These are phyloP conservation scores for Lacanobia wlatinum DNA, from an alignment of 2,888 invertebrate species.

Conservation along the genomic window DNA sequence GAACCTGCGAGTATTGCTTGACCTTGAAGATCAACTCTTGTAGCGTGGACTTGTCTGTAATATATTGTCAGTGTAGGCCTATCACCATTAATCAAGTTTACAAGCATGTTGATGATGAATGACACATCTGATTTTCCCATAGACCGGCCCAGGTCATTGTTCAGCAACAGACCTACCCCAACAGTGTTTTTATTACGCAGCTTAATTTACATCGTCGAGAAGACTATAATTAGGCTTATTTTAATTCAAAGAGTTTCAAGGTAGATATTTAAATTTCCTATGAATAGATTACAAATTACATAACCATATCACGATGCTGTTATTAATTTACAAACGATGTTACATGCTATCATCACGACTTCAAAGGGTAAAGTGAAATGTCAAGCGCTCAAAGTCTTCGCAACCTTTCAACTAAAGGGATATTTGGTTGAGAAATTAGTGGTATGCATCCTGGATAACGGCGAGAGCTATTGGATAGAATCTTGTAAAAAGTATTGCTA, in stretches of 20 bases:
- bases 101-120: too few relatives aligned
- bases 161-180: not conserved
- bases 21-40: too few relatives aligned
- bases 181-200: not conserved
- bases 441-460: not conserved
- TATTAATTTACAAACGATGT: not conserved
- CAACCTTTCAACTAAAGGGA: too few relatives aligned
- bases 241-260: not conserved
- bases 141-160: not conserved
- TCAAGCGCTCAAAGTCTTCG: not conserved
- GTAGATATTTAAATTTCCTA: not conserved
- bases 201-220: not conserved
- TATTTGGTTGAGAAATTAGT: not conserved
- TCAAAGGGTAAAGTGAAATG: not conserved
- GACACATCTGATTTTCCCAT: too few relatives aligned
- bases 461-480: not conserved
- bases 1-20: too few relatives aligned
- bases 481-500: too few relatives aligned
- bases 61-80: too few relatives aligned
- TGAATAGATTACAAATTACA: not conserved
- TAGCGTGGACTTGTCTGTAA: too few relatives aligned
- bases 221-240: not conserved
- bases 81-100: too few relatives aligned
- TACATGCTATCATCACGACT: not conserved
- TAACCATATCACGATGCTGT: not conserved